Percentiles rank a stretch among this genome's conserved stretches.
Evolutionary conservation across 2,888 invertebrate genomes (phyloP).

Genomic region (Coenonympha glycerion): DNA sequence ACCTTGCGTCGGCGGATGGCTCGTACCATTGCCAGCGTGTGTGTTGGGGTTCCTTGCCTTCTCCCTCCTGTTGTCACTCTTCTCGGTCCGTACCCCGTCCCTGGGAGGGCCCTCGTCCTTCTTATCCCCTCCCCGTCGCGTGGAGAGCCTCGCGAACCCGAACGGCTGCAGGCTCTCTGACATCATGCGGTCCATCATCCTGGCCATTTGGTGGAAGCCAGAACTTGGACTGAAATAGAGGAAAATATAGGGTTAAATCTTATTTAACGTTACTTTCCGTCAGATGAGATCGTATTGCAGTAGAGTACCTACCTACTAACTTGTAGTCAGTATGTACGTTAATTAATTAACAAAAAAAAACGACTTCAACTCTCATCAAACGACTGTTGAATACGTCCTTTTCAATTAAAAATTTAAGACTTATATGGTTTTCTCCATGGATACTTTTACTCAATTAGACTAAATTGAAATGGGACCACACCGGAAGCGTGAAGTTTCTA

Average conservation of each 20-base stretch:
- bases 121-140: constrained; percentile 58
- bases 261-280: constrained; percentile 44
- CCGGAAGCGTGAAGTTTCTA: too few species aligned
- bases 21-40: constrained; percentile 53
- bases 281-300: constrained; percentile 54
- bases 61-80: constrained; percentile 47
- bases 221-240: constrained; percentile 66
- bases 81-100: constrained; percentile 52
- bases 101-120: constrained; percentile 43
- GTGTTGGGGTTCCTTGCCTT: constrained; percentile 43
- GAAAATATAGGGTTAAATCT: not conserved
- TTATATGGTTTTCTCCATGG: too few species aligned
- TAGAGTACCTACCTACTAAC: too few species aligned
- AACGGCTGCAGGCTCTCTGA: constrained; percentile 80
- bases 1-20: constrained; percentile 67
- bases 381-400: too few species aligned
- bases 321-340: too few species aligned
- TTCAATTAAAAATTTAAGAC: too few species aligned
- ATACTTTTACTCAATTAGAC: too few species aligned
- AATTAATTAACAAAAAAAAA: too few species aligned
- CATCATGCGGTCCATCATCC: constrained; percentile 85
- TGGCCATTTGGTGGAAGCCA: constrained; percentile 81
- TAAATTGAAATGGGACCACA: too few species aligned
- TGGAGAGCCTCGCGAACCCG: constrained; percentile 79
- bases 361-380: too few species aligned